Conservation (phyloP, 2,888 invertebrate species). For the Catocala sponsa region DNA sequence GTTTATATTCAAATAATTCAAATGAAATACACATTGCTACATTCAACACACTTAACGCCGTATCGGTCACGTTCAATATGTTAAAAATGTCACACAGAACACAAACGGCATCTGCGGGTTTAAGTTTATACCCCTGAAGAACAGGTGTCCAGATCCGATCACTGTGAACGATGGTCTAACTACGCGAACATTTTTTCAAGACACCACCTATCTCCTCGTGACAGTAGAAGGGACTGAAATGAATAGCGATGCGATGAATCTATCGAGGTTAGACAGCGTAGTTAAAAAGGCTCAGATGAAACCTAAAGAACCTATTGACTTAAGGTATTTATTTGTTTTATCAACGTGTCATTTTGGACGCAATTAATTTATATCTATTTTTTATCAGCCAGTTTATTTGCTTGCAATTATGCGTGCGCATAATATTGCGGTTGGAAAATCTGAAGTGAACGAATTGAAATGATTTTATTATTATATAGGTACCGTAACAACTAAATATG, state of each 20-base stretch:
- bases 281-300: conserved; percentile 62
- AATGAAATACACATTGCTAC: no score
- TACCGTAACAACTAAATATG: no score
- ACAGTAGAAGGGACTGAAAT: conserved; percentile 68
- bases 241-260: conserved; percentile 56
- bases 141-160: conserved; percentile 40
- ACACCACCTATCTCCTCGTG: conserved; percentile 76
- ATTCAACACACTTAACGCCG: no score
- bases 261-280: conserved; percentile 60
- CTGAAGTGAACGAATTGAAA: no score
- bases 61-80: no score
- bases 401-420: no score
- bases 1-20: no score
- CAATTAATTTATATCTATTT: no score
- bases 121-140: conserved; percentile 68
- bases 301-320: conserved; percentile 71
- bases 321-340: conserved; percentile 60
- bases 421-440: no score
- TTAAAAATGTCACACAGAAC: conserved; percentile 51
- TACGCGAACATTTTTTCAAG: conserved; percentile 64
- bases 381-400: no score
- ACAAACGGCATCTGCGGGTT: conserved; percentile 66
- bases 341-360: no score
- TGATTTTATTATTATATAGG: no score
- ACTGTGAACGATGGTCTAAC: conserved; percentile 64